phyloP scores from a whole-genome alignment of 2,888 invertebrate species.

The Mimas tiliae region DNA sequence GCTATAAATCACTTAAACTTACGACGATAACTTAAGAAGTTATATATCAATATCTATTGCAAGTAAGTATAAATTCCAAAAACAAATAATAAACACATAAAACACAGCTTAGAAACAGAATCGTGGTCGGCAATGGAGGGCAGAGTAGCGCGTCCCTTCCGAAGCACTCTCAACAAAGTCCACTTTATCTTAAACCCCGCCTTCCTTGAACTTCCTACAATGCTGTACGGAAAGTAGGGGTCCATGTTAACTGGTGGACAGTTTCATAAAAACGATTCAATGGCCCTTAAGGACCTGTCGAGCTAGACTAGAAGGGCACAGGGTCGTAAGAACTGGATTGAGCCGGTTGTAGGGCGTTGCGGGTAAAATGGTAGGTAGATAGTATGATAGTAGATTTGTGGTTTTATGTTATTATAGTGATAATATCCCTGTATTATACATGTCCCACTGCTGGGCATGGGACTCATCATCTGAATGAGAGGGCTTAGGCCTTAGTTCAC shows the following conservation, averaged over 20 bases:
- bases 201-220: conserved; percentile 6
- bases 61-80: conserved; percentile 8
- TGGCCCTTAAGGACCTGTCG: conserved; percentile 70
- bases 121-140: conserved; percentile 47
- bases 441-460: too few species aligned
- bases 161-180: conserved; percentile 43
- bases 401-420: not conserved
- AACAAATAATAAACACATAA: conserved; percentile 31
- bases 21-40: not conserved
- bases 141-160: conserved; percentile 40
- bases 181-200: conserved; percentile 34
- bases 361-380: not conserved
- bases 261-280: conserved; percentile 67
- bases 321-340: conserved; percentile 74
- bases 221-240: conserved; percentile 37
- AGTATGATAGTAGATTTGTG: not conserved
- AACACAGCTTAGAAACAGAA: conserved; percentile 50
- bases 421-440: not conserved
- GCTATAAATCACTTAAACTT: not conserved
- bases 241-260: conserved; percentile 54
- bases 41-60: not conserved
- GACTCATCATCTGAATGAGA: too few species aligned
- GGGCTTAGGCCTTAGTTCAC: too few species aligned
- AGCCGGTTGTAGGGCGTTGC: conserved; percentile 35
- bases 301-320: conserved; percentile 76